These are phyloP conservation scores for Cnemophilus loriae DNA, from an alignment of 2,113 vertebrate genomes.

Conservation along the genomic window DNA sequence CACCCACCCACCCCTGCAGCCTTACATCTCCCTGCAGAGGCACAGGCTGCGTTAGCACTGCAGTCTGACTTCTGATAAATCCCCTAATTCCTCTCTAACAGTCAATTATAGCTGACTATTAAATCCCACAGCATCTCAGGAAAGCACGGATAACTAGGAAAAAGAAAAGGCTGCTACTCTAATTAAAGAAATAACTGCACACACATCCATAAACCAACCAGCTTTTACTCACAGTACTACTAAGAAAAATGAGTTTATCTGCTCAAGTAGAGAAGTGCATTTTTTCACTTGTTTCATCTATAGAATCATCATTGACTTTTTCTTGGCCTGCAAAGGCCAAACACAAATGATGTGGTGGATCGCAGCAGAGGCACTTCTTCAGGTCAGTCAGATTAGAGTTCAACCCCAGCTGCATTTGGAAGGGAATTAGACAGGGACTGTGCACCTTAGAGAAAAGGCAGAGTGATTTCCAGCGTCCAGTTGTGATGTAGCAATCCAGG, in stretches of 20 bases:
- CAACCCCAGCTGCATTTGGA: background rate
- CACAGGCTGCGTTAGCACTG: background rate
- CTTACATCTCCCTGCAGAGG: background rate
- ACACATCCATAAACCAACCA: background rate
- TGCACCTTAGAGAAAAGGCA: background rate
- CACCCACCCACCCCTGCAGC: background rate
- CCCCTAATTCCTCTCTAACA: background rate
- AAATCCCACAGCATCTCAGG: background rate
- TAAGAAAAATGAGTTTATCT: background rate
- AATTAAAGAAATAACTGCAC: background rate
- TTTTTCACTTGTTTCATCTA: background rate
- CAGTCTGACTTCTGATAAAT: background rate
- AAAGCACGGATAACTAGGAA: background rate
- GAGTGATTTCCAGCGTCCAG: background rate
- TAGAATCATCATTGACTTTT: conserved; percentile 3
- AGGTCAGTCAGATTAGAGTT: background rate
- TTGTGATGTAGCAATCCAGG: background rate
- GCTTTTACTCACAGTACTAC: background rate
- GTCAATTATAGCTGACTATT: background rate
- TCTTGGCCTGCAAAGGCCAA: background rate
- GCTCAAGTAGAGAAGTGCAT: background rate
- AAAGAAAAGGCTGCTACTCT: background rate
- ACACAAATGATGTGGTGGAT: background rate
- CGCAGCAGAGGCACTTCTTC: background rate
- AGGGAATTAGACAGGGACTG: background rate